Evolutionary conservation across 2,888 invertebrate genomes (phyloP), one percentile per base, ranked within the genome.

Genomic region (Scaptomyza polygonia): DNA sequence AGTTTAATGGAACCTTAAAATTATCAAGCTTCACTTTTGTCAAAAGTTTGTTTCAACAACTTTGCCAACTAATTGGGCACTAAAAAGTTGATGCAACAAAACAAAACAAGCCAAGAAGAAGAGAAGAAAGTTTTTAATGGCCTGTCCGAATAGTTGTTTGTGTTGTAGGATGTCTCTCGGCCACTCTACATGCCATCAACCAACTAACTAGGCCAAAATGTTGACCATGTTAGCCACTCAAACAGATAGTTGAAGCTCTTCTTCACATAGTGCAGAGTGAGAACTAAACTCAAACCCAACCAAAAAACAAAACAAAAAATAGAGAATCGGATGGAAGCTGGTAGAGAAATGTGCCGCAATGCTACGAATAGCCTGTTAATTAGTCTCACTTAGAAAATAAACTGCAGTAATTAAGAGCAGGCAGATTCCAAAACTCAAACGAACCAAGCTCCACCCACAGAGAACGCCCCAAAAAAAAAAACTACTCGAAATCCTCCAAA

Each of bases 371-470:
- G 86, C 78, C 89, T 88, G 89, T 89, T 90, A 91, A 90, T 91
- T 90, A 90, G 90, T 91, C 90, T 89, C 90, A 90, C 91, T 91
- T 90, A 90, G 90, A 90, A 90, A 90, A 90, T 90, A 91, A 90
- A 90, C 90, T 89, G 90, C 89, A 90, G 91, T 90, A 91, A 91
- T 90, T 91, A 90, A 90, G 90, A 81, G 85, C 67, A 59, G 78
- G 75, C 85, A 68, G 78, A 52, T 39, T 5, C 58, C 61, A 68
- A 55, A 55, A 54, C 51, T 62, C 44, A 47, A 64, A 55, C 53
- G 36, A 29, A 55, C 51, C 29, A 29, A 55, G 56, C 62, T 68
- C 61, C 62, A 67, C 72, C 74, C 68, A 61, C 71, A 57, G 56
- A 25, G 54, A 58, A 63, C 62, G 66, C 72, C 65, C 68, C 44